A percentile compares a stretch with the other conserved stretches of the same genome.
phyloP scores from a whole-genome alignment of 2,888 invertebrate species.

The Leucophenga maculata region DNA sequence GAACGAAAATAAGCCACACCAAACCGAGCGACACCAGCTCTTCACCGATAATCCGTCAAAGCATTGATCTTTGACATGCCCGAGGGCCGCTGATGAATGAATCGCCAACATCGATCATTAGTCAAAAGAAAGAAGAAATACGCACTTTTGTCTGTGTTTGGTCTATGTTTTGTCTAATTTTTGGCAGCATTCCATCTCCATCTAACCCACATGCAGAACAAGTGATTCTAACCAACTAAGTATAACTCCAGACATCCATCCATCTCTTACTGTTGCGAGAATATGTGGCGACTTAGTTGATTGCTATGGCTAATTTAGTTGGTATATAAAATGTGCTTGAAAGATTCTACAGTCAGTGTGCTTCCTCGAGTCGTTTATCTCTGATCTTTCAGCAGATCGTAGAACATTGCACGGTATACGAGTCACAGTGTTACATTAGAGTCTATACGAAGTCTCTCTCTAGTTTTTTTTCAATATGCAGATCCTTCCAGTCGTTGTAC shows the following conservation, averaged over 20 bases:
- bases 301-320: slow-evolving; percentile 14
- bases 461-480: slow-evolving; percentile 27
- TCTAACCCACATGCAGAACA: background rate
- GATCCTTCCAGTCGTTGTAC: slow-evolving; percentile 32
- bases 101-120: slow-evolving; percentile 30
- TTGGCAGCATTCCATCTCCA: slow-evolving; percentile 8
- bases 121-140: background rate
- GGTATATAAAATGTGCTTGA: slow-evolving; percentile 50
- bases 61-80: slow-evolving; percentile 38
- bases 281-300: background rate
- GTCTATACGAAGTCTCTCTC: too few relatives aligned
- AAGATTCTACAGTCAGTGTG: slow-evolving; percentile 53
- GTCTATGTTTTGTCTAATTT: slow-evolving; percentile 32
- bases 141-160: slow-evolving; percentile 4
- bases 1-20: slow-evolving; percentile 2
- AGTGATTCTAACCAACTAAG: too few relatives aligned
- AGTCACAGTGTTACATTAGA: too few relatives aligned
- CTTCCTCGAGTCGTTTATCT: slow-evolving; percentile 33
- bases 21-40: slow-evolving; percentile 9
- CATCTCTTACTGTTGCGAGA: background rate
- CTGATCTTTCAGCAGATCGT: slow-evolving; percentile 29
- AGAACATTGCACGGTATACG: background rate
- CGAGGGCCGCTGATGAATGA: slow-evolving; percentile 19
- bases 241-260: too few relatives aligned
- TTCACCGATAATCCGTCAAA: background rate